Evolutionary conservation across 2,113 vertebrate genomes (phyloP).

Genomic region (Passer domesticus): DNA sequence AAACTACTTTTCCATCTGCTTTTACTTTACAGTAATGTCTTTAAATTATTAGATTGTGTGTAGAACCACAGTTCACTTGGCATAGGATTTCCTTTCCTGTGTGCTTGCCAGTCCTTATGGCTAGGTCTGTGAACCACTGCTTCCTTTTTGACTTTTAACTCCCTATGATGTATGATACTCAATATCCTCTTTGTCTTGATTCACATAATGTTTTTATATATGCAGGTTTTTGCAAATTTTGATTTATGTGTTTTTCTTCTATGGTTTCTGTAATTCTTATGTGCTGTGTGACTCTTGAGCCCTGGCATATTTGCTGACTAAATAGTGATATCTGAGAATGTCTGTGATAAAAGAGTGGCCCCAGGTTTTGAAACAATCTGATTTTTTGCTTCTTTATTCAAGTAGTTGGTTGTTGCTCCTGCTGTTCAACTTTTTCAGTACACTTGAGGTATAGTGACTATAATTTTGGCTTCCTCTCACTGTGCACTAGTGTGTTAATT

Average conservation of each 20-base stretch:
- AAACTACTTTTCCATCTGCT: constrained; percentile 43
- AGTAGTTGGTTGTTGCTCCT: not conserved
- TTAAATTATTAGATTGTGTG: not conserved
- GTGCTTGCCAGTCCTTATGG: not conserved
- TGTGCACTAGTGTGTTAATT: not conserved
- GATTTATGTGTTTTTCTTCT: not conserved
- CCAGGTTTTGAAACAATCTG: not conserved
- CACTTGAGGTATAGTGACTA: not conserved
- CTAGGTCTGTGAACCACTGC: not conserved
- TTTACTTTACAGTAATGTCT: constrained; percentile 36
- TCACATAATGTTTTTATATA: not conserved
- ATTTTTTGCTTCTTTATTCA: not conserved
- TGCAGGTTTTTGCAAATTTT: not conserved
- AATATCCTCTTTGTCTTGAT: not conserved
- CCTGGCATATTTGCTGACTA: not conserved
- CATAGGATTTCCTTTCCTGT: constrained; percentile 2
- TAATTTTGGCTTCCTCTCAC: not conserved
- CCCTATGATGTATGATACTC: not conserved
- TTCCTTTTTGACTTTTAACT: constrained; percentile 19
- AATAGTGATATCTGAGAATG: not conserved
- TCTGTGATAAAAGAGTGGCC: not conserved
- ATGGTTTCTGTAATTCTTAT: not conserved
- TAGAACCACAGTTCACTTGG: constrained; percentile 17
- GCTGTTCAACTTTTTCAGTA: not conserved
- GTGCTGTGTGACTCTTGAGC: not conserved